Base-by-base conservation (phyloP, 2,888 invertebrate species). In the Synanthedon formicaeformis region DNA sequence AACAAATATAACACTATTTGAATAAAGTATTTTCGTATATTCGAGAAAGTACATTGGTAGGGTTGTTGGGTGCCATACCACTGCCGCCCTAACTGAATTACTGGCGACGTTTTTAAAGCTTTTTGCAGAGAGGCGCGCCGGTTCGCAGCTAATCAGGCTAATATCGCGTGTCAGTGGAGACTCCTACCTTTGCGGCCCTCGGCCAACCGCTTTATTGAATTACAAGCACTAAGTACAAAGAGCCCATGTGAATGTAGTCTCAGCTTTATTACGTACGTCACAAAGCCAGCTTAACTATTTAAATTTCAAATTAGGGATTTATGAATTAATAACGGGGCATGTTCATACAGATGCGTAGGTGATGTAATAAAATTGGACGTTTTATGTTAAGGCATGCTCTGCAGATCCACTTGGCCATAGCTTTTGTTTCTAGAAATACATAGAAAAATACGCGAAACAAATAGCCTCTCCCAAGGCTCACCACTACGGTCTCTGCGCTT, bases 21-120 rank as follows among this genome's bases (percentile, higher is more conserved):
- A 8, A 34, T 34, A 10, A 10, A 34, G 34, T 34, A 10, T 34
- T 34, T 34, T 34, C 34, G 2, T 34, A 16, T 14, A 18, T 18
- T 49, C 49, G 49, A 49, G 49, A 23, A 49, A 13, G 11, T 10
- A 34, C 34, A 18, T 10, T 71, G 67, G 75, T 73, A 67, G 67
- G 65, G 65, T 57, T 58, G 61, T 58, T 56, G 62, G 55, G 55
- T 60, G 59, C 58, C 56, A 59, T 60, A 62, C 61, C 63, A 59
- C 62, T 63, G 67, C 62, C 63, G 60, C 64, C 61, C 64, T 81
- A 84, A 85, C 74, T 75, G 69, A 81, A 78, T 85, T 84, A 83
- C 74, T 63, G 67, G 71, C 69, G 75, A 77, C 77, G 65, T 79
- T 83, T 83, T 83, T 82, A 84, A 80, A 81, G 83, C 82, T 81